Conservation (phyloP, 1,140 invertebrate genomes). For the Trichoplusia ni region DNA sequence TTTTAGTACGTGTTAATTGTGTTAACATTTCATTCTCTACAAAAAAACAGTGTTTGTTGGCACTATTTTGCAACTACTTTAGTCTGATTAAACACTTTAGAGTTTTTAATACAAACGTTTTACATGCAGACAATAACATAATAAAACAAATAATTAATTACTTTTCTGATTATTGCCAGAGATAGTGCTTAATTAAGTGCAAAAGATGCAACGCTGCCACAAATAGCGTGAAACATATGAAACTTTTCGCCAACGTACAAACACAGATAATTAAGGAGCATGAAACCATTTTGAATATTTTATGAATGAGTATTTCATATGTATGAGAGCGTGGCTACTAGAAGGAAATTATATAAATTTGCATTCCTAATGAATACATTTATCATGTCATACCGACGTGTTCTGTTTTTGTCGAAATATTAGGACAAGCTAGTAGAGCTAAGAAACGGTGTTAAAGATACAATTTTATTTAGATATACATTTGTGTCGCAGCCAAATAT, state of each 20-base stretch:
- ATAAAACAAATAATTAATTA: neutral
- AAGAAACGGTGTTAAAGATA: neutral
- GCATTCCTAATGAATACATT: constrained; percentile 68
- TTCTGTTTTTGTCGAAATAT: constrained; percentile 27
- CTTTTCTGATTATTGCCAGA: neutral
- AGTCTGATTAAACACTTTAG: too few species aligned
- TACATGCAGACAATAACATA: neutral
- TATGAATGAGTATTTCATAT: constrained; percentile 75
- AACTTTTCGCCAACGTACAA: constrained; percentile 69
- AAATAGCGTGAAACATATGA: constrained; percentile 56
- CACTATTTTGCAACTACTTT: too few species aligned
- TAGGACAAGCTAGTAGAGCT: neutral
- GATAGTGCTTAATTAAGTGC: too few species aligned
- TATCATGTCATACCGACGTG: constrained; percentile 34
- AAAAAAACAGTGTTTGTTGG: neutral
- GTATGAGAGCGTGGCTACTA: constrained; percentile 75
- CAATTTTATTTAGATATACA: constrained; percentile 7
- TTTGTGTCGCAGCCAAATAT: constrained; percentile 9
- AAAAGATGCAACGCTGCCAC: neutral
- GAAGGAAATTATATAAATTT: constrained; percentile 74
- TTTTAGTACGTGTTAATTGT: constrained; percentile 28
- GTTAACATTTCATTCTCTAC: constrained; percentile 23
- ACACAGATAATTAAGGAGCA: constrained; percentile 77
- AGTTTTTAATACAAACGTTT: neutral
- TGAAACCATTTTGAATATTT: constrained; percentile 78